A percentile compares a stretch with the other conserved stretches of the same genome.
Conservation (phyloP, 2,113 vertebrate genomes). For the Cephalopterus ornatus region DNA sequence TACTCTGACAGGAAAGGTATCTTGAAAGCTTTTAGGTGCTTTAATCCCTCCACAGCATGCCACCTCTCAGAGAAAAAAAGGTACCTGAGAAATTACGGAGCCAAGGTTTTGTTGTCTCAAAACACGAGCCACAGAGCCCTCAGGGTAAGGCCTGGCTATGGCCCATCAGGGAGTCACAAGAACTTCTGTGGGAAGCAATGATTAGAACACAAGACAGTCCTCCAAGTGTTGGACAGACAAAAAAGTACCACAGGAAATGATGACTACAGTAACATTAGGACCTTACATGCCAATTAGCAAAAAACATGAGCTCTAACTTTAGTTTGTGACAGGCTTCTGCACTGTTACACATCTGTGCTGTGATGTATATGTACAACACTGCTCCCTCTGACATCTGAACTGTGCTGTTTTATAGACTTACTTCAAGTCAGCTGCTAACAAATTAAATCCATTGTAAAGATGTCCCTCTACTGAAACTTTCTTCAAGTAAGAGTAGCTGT, state of each 20-base stretch:
- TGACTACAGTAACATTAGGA: neutral
- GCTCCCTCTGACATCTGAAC: neutral
- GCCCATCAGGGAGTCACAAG: rapidly evolving
- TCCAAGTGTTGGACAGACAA: neutral
- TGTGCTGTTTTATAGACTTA: constrained; percentile 65
- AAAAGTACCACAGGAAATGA: neutral
- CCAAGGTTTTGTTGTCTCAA: neutral
- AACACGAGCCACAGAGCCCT: neutral
- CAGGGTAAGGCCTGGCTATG: neutral
- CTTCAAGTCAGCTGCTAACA: constrained; percentile 93
- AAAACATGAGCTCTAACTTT: neutral
- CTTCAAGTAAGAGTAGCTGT: constrained; percentile 92
- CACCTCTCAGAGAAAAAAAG: neutral
- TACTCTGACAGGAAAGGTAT: neutral
- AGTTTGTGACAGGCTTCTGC: neutral
- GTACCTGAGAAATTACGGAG: neutral
- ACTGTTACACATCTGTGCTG: neutral
- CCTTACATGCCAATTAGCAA: neutral
- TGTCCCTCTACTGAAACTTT: constrained; percentile 89
- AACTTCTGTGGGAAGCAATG: neutral
- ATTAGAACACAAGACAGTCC: neutral
- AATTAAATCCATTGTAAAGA: constrained; percentile 96
- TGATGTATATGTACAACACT: neutral
- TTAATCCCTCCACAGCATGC: neutral
- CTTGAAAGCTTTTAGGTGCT: neutral